These are phyloP conservation scores for Uropsilus gracilis DNA, from an alignment of 2,113 vertebrate genomes.

Conservation along the genomic window DNA sequence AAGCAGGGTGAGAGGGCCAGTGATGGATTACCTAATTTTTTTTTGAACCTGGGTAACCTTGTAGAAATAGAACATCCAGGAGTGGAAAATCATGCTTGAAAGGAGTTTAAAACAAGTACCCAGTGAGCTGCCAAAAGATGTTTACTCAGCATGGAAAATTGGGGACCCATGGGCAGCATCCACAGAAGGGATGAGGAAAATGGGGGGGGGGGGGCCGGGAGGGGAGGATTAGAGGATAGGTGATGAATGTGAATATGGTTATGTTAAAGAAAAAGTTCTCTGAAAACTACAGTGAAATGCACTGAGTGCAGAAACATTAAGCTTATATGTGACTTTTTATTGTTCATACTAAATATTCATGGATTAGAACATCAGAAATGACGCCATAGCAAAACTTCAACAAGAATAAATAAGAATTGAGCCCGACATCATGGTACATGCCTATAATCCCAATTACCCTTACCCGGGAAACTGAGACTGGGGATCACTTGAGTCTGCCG, in stretches of 20 bases:
- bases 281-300: neutral
- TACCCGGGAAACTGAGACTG: no score
- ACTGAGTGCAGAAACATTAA: neutral
- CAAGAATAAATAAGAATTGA: neutral
- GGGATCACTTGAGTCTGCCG: no score
- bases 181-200: neutral
- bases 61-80: neutral
- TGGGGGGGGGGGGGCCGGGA: no score
- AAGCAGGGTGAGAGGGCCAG: neutral
- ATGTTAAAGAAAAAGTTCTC: neutral
- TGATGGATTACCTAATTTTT: neutral
- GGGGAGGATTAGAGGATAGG: neutral
- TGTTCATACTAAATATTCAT: neutral
- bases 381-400: neutral
- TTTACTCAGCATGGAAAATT: neutral
- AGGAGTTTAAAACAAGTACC: neutral
- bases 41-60: neutral
- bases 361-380: neutral
- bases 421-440: no score
- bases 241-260: neutral
- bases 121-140: neutral
- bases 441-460: no score
- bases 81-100: neutral
- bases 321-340: neutral
- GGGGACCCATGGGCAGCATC: neutral